phyloP scores from a whole-genome alignment of 64 coral and sea anemone genomes.

The Catalaphyllia jardinei region DNA sequence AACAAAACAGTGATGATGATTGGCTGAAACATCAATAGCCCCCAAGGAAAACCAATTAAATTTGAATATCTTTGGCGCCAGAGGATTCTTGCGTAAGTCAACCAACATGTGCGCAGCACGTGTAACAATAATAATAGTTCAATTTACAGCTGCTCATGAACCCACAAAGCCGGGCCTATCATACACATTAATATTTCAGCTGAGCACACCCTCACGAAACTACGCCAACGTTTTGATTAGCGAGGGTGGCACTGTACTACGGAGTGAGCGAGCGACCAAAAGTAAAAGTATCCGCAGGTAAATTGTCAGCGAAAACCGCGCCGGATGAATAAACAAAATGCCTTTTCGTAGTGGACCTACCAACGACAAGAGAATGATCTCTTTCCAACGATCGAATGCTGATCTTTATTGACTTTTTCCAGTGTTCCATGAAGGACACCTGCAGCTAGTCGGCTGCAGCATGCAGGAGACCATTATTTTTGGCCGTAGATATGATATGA shows the following conservation, averaged over 20 bases:
- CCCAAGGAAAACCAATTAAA: not conserved
- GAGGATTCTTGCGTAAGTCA: slow-evolving; percentile 18
- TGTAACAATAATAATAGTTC: not conserved
- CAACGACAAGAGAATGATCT: no score
- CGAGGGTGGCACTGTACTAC: not conserved
- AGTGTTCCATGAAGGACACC: not conserved
- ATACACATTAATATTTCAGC: not conserved
- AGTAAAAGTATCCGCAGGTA: not conserved
- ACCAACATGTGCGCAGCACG: not conserved
- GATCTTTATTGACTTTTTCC: not conserved
- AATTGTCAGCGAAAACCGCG: no score
- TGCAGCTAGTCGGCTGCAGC: not conserved
- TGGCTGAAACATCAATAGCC: not conserved
- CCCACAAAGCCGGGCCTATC: not conserved
- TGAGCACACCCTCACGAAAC: not conserved
- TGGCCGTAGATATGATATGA: not conserved
- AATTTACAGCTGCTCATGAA: not conserved
- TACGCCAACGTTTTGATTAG: not conserved
- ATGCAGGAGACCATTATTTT: no score
- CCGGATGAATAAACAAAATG: no score
- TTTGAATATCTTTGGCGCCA: slow-evolving; percentile 19
- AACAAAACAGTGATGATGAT: slow-evolving; percentile 36
- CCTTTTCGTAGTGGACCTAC: not conserved
- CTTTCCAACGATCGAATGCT: not conserved
- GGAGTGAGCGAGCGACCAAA: not conserved